Evolutionary conservation across 2,113 vertebrate species (phyloP), one percentile per base, ranked within the genome.

Genomic region (Zosterops pallidus): DNA sequence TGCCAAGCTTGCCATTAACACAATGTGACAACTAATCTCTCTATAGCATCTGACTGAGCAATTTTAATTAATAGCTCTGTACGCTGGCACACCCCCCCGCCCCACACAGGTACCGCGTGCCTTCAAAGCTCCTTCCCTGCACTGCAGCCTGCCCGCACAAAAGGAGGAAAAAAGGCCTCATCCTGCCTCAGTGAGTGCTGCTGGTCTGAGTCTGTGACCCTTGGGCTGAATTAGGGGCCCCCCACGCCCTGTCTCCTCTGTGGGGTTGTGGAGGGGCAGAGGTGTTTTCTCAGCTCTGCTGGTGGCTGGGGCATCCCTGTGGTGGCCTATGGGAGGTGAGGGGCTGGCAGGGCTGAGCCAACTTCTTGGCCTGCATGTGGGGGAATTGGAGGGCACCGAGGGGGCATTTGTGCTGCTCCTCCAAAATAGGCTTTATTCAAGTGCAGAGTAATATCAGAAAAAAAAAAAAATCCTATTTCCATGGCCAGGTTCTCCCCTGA

Each of bases 21-120:
- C 98, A 98, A 98, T 97, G 97, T 98, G 98, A 98, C 98, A 98
- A 98, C 97, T 97, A 97, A 98, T 98, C 98, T 98, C 98, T 97
- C 97, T 96, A 95, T 95, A 98, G 97, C 98, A 97, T 97, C 97
- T 98, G 98, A 98, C 96, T 86, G 97, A 97, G 97, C 98, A 97
- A 94, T 96, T 98, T 98, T 98, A 98, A 98, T 98, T 98, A 97
- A 97, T 94, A 95, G 97, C 94, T 95, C 94, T 89, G 92, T 71
- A 63, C 78, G 67, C 80, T 70, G 14, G 92, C 93, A 64, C 76
- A 47, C 86, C 37, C 5, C 92, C 80, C 69, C 92, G 19, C 72
- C 77, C 57, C 2, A 3, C 67, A n/a, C 96, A 97, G 96, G 94
- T 94, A 94, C 77, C 3, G 21, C 88, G 50, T 96, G 94, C 93